Conservation (phyloP, 1,140 invertebrate species). For the Drosophila trapezifrons region DNA sequence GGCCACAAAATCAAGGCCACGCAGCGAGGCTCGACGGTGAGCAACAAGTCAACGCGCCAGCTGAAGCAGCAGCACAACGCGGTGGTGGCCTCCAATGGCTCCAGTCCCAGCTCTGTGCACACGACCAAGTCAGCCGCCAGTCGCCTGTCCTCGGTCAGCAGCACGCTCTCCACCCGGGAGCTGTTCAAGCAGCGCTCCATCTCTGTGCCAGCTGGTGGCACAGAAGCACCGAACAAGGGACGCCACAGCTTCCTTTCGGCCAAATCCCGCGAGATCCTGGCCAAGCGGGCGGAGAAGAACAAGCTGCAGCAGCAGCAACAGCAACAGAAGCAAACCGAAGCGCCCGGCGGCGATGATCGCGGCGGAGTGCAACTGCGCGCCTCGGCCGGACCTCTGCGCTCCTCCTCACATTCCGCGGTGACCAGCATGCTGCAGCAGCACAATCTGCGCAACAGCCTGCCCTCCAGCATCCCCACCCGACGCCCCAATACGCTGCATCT, state of each 20-base stretch:
- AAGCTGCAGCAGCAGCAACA: slow-evolving; percentile 75
- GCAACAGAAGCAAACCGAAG: slow-evolving; percentile 64
- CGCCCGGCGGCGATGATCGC: slow-evolving; percentile 75
- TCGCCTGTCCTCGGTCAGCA: slow-evolving; percentile 77
- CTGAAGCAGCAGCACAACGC: slow-evolving; percentile 75
- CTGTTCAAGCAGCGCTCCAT: slow-evolving; percentile 78
- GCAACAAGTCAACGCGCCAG: slow-evolving; percentile 65
- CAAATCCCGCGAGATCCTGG: slow-evolving; percentile 82
- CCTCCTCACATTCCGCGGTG: slow-evolving; percentile 79
- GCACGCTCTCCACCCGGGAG: slow-evolving; percentile 72
- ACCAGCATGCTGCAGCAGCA: slow-evolving; percentile 71
- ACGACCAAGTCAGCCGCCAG: slow-evolving; percentile 80
- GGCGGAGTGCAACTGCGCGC: slow-evolving; percentile 51
- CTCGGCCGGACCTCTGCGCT: slow-evolving; percentile 66
- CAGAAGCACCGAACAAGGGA: slow-evolving; percentile 33
- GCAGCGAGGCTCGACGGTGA: slow-evolving; percentile 52
- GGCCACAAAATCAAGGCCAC: slow-evolving; percentile 30
- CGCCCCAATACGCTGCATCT: slow-evolving; percentile 80
- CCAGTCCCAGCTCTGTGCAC: slow-evolving; percentile 79
- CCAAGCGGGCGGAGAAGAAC: slow-evolving; percentile 77
- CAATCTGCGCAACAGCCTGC: slow-evolving; percentile 70
- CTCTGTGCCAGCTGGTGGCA: slow-evolving; percentile 70
- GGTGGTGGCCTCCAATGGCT: slow-evolving; percentile 68
- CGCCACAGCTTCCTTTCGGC: slow-evolving; percentile 79
- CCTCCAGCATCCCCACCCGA: slow-evolving; percentile 79